Percentiles rank a stretch among this genome's conserved stretches.
phyloP scores from a whole-genome alignment of 2,888 invertebrate species.

The Acleris cristana region DNA sequence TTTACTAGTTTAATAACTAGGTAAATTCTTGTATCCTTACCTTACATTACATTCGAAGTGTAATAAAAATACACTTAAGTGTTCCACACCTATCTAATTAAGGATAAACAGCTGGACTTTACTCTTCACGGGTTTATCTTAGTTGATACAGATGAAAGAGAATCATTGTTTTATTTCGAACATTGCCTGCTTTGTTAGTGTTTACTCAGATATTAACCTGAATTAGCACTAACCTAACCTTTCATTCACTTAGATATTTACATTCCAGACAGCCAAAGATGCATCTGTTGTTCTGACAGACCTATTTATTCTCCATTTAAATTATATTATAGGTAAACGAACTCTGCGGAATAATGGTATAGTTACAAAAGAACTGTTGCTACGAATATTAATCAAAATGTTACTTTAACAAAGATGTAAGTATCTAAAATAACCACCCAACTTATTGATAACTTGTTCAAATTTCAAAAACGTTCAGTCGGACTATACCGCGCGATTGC shows the following conservation, averaged over 20 bases:
- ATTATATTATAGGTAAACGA: too few relatives aligned
- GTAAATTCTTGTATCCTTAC: not conserved
- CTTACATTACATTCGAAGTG: not conserved
- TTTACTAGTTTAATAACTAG: too few relatives aligned
- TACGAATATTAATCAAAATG: too few relatives aligned
- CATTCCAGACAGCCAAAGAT: not conserved
- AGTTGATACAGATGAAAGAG: slow-evolving; percentile 8
- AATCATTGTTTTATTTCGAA: slow-evolving; percentile 21
- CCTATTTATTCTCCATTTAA: too few relatives aligned
- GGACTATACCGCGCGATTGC: slow-evolving; percentile 52
- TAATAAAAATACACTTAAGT: not conserved
- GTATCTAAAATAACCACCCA: not conserved
- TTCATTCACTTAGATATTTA: slow-evolving; percentile 12
- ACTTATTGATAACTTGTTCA: not conserved
- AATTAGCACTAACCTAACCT: slow-evolving; percentile 1
- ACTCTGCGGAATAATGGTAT: too few relatives aligned
- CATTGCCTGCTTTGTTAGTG: slow-evolving; percentile 18
- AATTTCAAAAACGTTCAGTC: slow-evolving; percentile 48
- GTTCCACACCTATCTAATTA: too few relatives aligned
- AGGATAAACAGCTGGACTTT: slow-evolving; percentile 9
- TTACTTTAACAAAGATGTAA: not conserved
- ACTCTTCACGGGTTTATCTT: slow-evolving; percentile 19
- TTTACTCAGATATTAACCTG: slow-evolving; percentile 22
- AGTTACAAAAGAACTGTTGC: too few relatives aligned
- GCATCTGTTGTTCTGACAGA: too few relatives aligned